Conservation (phyloP, 2,888 invertebrate genomes). For the Drosophila parthenogenetica region DNA sequence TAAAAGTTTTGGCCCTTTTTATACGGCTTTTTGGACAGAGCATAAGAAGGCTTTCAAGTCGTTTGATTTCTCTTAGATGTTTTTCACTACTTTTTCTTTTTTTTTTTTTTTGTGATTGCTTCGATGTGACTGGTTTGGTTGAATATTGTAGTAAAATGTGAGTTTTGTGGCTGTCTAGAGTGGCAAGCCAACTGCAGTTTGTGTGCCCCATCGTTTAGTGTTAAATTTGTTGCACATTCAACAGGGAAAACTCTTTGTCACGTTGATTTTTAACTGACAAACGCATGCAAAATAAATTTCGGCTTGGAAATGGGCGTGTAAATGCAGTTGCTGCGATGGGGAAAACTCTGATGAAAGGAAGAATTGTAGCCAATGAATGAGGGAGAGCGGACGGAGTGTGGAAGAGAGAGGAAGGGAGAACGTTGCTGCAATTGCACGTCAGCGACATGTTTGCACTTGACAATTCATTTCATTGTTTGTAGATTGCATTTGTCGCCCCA, state of each 20-base stretch:
- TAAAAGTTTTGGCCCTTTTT: constrained; percentile 54
- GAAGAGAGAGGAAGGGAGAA: neutral
- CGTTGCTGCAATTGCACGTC: constrained; percentile 72
- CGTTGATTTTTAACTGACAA: constrained; percentile 62
- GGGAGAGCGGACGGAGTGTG: constrained; percentile 26
- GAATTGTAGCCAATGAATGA: constrained; percentile 63
- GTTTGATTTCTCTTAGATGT: constrained; percentile 12
- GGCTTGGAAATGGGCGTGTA: constrained; percentile 35
- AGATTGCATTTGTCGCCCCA: constrained; percentile 78
- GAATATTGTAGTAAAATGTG: constrained; percentile 28
- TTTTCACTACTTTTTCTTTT: neutral
- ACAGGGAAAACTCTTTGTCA: constrained; percentile 10
- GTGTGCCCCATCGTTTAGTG: constrained; percentile 44
- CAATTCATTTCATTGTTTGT: constrained; percentile 82
- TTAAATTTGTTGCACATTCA: constrained; percentile 39
- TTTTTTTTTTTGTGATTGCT: constrained; percentile 14
- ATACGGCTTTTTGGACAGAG: constrained; percentile 22
- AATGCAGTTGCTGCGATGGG: constrained; percentile 9
- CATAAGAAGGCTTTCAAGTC: constrained; percentile 37
- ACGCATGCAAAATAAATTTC: constrained; percentile 73
- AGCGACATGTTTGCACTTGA: constrained; percentile 81
- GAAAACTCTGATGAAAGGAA: neutral
- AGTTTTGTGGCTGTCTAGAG: constrained; percentile 35
- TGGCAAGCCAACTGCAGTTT: constrained; percentile 60
- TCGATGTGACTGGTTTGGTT: constrained; percentile 5